phyloP scores from a whole-genome alignment of 1,140 invertebrate genomes.

The Drosophila lacertosa region DNA sequence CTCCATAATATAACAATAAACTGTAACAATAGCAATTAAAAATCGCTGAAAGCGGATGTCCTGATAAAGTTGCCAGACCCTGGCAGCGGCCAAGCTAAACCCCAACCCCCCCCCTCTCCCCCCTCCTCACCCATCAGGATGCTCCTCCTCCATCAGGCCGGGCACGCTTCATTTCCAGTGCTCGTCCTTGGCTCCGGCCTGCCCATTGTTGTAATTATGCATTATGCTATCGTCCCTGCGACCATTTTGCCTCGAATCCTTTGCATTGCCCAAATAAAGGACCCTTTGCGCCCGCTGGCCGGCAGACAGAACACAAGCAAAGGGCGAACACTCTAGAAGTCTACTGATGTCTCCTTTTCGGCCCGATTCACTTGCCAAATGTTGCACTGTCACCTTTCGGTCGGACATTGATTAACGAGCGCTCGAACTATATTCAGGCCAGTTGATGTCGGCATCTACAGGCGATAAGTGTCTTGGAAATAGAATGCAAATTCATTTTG shows the following conservation, averaged over 20 bases:
- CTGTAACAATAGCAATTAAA: constrained; percentile 81
- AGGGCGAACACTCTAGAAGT: not conserved
- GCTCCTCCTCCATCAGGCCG: not conserved
- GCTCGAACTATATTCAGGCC: constrained; percentile 3
- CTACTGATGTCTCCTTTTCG: constrained; percentile 8
- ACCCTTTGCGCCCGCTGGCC: constrained; percentile 20
- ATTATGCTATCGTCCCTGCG: constrained; percentile 62
- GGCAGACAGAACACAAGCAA: not conserved
- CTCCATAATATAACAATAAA: constrained; percentile 81
- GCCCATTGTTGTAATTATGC: constrained; percentile 75
- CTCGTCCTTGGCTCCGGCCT: constrained; percentile 62
- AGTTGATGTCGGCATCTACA: constrained; percentile 6
- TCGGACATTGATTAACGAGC: constrained; percentile 56
- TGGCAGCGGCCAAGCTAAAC: constrained; percentile 20
- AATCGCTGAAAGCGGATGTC: constrained; percentile 80
- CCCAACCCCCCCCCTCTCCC: not conserved
- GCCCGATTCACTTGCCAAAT: constrained; percentile 37
- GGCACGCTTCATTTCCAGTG: constrained; percentile 41
- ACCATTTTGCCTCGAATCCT: constrained; percentile 26
- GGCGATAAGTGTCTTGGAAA: not conserved
- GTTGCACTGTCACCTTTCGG: constrained; percentile 36
- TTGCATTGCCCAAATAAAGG: constrained; percentile 48
- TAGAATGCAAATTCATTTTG: no score
- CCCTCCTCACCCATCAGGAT: no score
- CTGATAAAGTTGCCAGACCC: constrained; percentile 71